Evolutionary conservation across 2,888 invertebrate species (phyloP).

Genomic region (Theretra japonica): DNA sequence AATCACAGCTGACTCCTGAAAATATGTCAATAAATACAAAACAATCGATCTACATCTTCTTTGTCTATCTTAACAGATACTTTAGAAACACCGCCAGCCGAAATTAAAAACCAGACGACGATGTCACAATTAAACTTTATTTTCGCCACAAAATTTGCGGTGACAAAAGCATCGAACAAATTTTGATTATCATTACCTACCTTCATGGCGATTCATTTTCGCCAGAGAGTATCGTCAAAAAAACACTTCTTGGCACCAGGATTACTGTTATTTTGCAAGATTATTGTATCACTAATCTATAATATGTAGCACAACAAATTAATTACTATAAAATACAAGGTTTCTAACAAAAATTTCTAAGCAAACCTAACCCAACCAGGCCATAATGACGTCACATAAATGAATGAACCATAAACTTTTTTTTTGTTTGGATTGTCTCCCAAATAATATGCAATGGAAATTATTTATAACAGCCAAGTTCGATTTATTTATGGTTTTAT

Average conservation of each 20-base stretch:
- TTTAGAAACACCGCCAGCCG: conserved; percentile 37
- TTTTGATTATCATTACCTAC: conserved; percentile 88
- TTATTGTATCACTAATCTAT: conserved; percentile 83
- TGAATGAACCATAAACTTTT: conserved; percentile 48
- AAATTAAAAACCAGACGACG: conserved; percentile 43
- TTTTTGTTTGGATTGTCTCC: conserved; percentile 15
- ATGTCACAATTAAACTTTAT: conserved; percentile 54
- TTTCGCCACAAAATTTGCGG: conserved; percentile 68
- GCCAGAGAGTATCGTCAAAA: conserved; percentile 78
- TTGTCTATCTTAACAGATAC: conserved; percentile 38
- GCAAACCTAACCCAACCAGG: conserved; percentile 90
- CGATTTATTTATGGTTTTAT: not conserved
- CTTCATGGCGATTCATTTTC: conserved; percentile 98
- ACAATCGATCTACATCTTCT: conserved; percentile 51
- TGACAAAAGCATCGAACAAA: conserved; percentile 83
- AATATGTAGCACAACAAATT: conserved; percentile 85
- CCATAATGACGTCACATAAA: conserved; percentile 87
- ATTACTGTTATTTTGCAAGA: conserved; percentile 78
- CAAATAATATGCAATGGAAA: not conserved
- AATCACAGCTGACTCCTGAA: conserved; percentile 99
- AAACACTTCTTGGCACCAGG: conserved; percentile 79
- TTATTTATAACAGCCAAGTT: not conserved
- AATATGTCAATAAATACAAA: conserved; percentile 70
- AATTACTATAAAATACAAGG: conserved; percentile 86
- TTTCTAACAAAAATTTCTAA: conserved; percentile 87